These are phyloP conservation scores for Drosophila kikkawai DNA, from an alignment of 1,140 invertebrate species.

Conservation along the genomic window DNA sequence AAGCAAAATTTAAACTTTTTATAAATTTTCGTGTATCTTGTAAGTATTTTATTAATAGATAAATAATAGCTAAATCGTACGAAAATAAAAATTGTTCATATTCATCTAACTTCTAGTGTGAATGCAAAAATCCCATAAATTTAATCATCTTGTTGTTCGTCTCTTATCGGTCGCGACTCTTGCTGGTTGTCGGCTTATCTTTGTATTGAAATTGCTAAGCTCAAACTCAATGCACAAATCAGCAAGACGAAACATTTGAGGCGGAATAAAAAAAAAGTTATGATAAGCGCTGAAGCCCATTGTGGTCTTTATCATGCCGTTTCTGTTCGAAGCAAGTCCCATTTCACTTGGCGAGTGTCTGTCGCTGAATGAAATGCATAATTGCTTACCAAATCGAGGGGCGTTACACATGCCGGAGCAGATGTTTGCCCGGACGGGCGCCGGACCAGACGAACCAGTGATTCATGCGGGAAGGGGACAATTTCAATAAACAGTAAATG, in stretches of 20 bases:
- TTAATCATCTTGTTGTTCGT: slow-evolving; percentile 23
- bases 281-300: slow-evolving; percentile 25
- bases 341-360: slow-evolving; percentile 26
- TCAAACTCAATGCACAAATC: slow-evolving; percentile 7
- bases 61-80: not conserved
- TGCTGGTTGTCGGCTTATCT: slow-evolving; percentile 28
- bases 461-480: slow-evolving; percentile 26
- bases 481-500: slow-evolving; percentile 34
- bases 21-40: not conserved
- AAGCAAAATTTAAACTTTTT: not conserved
- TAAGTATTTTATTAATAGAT: not conserved
- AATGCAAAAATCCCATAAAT: slow-evolving; percentile 9
- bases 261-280: slow-evolving; percentile 9
- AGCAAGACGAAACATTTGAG: slow-evolving; percentile 13
- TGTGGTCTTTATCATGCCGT: slow-evolving; percentile 12
- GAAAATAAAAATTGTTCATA: not conserved
- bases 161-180: slow-evolving; percentile 25
- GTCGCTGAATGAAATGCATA: slow-evolving; percentile 14
- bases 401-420: slow-evolving; percentile 38
- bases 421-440: slow-evolving; percentile 27
- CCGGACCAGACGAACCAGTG: slow-evolving; percentile 9
- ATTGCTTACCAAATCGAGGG: slow-evolving; percentile 34
- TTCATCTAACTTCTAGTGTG: not conserved
- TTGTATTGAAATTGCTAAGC: slow-evolving; percentile 5
- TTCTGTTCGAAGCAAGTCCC: slow-evolving; percentile 6